Base-by-base conservation (phyloP, 1,140 invertebrate genomes). In the Arctopsyche grandis region DNA sequence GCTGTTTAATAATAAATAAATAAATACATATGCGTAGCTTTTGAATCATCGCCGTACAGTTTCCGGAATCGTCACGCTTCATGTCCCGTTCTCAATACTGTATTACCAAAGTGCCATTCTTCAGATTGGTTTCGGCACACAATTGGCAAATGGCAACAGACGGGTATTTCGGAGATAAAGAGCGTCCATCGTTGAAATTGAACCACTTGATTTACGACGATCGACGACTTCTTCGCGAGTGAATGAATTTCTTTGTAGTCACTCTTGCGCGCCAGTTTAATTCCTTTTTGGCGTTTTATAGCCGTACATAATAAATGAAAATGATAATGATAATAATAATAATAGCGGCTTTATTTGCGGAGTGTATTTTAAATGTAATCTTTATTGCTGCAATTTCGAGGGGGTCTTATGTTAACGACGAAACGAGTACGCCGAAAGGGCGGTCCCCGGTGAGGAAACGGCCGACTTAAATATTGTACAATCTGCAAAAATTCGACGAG, bases 351-450 rank as follows among this genome's bases (percentile, higher is more conserved):
- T 46, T 73, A 38, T 73, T 73, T 73, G 46, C 46, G n/a, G 69
- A 44, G 38, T 46, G 46, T 73, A 73, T 48, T 46, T 73, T 73
- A 48, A 73, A 22, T 38, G 69, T 73, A 73, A 73, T 73, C 69
- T 73, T 73, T 73, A 73, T 73, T 73, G 69, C 69, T 22, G 69
- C 69, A 73, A 73, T 73, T 73, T 48, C 14, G 16, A 21, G 14
- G 56, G 69, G 38, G 69, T 43, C 69, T 73, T 44, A 73, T 38
- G 69, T 73, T 43, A 73, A 73, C 69, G 69, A 73, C 16, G 38
- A 38, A 38, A 38, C 29, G 29, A 38, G 0, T 73, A 73, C 69
- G 46, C n/a, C 38, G 19, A 73, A 73, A 16, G 69, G 69, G 69
- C 38, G 69, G 69, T 9, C 1, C 56, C 19, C 56, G 56, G 21